Evolutionary conservation across 2,113 vertebrate species (phyloP), one percentile per base, ranked within the genome.

Genomic region (Andinoacara biseriatus): DNA sequence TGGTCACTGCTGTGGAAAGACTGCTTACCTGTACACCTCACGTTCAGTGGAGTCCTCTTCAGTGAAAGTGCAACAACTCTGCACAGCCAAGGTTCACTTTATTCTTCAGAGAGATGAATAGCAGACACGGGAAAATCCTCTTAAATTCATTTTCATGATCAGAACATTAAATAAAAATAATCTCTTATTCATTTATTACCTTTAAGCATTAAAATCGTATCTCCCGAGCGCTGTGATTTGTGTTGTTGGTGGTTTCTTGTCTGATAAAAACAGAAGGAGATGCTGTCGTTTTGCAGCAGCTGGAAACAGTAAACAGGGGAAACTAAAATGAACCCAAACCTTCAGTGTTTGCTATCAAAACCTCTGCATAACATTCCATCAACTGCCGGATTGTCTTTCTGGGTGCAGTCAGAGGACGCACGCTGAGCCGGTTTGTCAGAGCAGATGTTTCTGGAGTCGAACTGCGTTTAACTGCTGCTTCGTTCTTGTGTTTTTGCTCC

Each of bases 381-480:
- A 10, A 1, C 62, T 24, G 62, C 4, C 18, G 63, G 63, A 7
- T 49, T 67, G 63, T 67, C 24, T 67, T 49, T 49, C 17, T 40
- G 40, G 38, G 17, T 14, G 10, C 43, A 26, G 63, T 46, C 0
- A 1, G 65, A 20, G 65, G 43, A 29, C 40, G 7, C 63, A 18
- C 3, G 65, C 24, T 5, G 40, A 6, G 63, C 18, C 18, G 63
- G 46, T 49, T 11, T 49, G 63, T 67, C 38, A 26, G 22, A 65
- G 1, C 62, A 24, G 22, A 46, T 67, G 40, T 67, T 46, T 9
- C 18, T 15, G 0, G 63, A 18, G 40, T 6, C 7, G 2, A 1
- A 26, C 9, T 18, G 40, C 0, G 0, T 20, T 49, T 52, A 3
- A 26, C 58, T n/a, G 8, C 49, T 79, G 60, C 6, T 2, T 69